phyloP scores from a whole-genome alignment of 2,888 invertebrate species.

The Marronus borbonicus region DNA sequence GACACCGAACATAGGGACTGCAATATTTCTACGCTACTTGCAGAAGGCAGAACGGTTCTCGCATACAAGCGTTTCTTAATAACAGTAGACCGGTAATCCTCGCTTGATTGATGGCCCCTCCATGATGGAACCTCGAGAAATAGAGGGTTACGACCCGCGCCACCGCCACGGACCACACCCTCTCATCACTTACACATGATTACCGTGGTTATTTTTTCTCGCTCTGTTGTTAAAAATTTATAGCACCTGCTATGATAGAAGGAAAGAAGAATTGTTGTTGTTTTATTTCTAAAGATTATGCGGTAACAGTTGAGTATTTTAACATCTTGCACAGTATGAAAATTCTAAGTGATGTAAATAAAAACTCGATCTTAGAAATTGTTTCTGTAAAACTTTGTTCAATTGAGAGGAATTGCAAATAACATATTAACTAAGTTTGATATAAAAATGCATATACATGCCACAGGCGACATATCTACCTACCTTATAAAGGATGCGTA shows the following conservation, averaged over 20 bases:
- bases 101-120: constrained; percentile 69
- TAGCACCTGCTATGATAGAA: constrained; percentile 39
- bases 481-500: too few relatives aligned
- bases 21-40: constrained; percentile 65
- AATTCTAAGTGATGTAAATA: too few relatives aligned
- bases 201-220: constrained; percentile 57
- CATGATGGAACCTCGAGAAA: constrained; percentile 62
- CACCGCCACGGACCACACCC: constrained; percentile 57
- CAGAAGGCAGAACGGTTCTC: constrained; percentile 61
- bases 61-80: constrained; percentile 69
- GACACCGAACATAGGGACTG: constrained; percentile 46
- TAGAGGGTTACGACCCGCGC: constrained; percentile 54
- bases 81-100: constrained; percentile 69
- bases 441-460: too few relatives aligned
- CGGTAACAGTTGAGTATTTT: not conserved
- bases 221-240: constrained; percentile 37
- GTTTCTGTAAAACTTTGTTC: too few relatives aligned
- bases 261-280: not conserved
- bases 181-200: constrained; percentile 65
- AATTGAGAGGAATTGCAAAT: too few relatives aligned
- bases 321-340: too few relatives aligned
- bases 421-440: too few relatives aligned
- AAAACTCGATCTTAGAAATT: too few relatives aligned
- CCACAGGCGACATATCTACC: too few relatives aligned
- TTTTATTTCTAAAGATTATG: constrained; percentile 10